These are phyloP conservation scores for Strigamia transsilvanica DNA, from an alignment of 2,888 invertebrate species.

Conservation along the genomic window DNA sequence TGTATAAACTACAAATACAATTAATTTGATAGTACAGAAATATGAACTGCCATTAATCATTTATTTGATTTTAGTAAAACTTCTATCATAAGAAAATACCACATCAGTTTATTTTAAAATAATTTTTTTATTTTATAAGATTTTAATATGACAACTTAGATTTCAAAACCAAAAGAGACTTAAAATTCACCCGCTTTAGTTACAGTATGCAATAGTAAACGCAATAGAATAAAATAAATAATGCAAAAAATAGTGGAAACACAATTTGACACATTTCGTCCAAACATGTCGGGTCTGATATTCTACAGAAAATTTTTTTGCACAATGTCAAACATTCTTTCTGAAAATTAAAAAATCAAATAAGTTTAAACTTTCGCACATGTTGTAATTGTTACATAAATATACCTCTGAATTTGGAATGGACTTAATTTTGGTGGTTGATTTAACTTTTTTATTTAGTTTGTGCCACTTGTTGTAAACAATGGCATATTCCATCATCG, in stretches of 20 bases:
- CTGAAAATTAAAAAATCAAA: not conserved
- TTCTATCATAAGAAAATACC: no score
- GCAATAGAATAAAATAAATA: not conserved
- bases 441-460: not conserved
- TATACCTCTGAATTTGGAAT: not conserved
- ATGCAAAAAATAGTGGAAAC: not conserved
- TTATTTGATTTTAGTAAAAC: no score
- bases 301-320: not conserved
- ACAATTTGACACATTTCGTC: not conserved
- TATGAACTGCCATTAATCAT: no score
- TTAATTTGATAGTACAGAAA: no score
- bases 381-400: not conserved
- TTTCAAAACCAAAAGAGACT: no score
- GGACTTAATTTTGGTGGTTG: not conserved
- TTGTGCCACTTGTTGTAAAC: not conserved
- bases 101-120: no score
- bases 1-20: no score
- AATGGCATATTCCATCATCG: not conserved
- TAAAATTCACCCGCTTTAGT: no score
- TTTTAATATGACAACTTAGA: no score
- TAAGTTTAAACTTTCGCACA: not conserved
- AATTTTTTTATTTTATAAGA: no score
- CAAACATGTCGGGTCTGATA: not conserved
- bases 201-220: not conserved
- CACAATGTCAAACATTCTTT: not conserved